Evolutionary conservation across 2,888 invertebrate species (phyloP).

Genomic region (Tenodera sinensis): DNA sequence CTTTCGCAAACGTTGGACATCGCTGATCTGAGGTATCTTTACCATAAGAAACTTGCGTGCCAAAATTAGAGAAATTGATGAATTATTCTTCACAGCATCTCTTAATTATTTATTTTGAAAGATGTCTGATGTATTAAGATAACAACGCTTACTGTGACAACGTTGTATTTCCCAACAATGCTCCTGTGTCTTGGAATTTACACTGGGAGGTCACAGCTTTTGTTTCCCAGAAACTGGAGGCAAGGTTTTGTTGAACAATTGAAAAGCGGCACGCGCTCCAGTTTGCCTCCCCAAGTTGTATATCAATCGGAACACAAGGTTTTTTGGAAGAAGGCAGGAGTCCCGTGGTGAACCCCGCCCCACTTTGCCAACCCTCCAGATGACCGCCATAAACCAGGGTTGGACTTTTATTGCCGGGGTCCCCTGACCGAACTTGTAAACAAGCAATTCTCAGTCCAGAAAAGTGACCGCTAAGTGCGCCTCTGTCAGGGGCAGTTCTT

Average conservation of each 20-base stretch:
- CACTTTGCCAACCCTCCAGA: neutral
- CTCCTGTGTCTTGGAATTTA: neutral
- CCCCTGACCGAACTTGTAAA: neutral
- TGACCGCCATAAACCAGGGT: neutral
- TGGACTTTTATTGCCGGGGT: neutral
- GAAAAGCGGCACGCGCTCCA: neutral
- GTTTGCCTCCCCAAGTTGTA: neutral
- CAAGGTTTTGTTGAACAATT: too few relatives aligned
- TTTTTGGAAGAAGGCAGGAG: neutral
- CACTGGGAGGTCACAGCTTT: neutral
- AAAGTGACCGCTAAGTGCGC: conserved; percentile 5
- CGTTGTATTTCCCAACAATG: too few relatives aligned
- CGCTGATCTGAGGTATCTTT: too few relatives aligned
- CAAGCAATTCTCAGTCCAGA: conserved; percentile 3
- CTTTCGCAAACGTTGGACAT: too few relatives aligned
- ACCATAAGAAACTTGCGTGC: too few relatives aligned
- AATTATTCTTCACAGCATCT: too few relatives aligned
- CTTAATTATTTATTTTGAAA: too few relatives aligned
- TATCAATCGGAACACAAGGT: neutral
- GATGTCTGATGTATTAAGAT: too few relatives aligned
- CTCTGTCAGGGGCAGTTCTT: neutral
- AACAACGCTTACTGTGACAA: too few relatives aligned
- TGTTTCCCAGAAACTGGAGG: neutral
- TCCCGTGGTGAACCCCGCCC: neutral
- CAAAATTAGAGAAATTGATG: too few relatives aligned